phyloP scores from a whole-genome alignment of 2,888 invertebrate genomes.

The Diploptera punctata region DNA sequence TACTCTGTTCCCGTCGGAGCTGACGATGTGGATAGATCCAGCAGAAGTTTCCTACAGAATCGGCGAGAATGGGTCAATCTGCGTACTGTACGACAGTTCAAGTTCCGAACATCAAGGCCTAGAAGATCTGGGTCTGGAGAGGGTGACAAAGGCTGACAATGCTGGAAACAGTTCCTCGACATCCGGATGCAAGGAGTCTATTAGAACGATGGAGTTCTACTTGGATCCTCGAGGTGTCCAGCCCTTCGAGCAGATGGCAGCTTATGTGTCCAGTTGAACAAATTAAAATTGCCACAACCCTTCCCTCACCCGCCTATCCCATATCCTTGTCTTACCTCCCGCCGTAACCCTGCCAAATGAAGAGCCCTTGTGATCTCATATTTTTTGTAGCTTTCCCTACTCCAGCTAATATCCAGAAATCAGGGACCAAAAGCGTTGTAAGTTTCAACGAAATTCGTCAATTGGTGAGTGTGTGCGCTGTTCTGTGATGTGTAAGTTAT shows the following conservation, averaged over 20 bases:
- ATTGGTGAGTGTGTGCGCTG: constrained; percentile 9
- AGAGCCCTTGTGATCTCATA: constrained; percentile 27
- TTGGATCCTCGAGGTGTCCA: constrained; percentile 45
- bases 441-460: constrained; percentile 8
- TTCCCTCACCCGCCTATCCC: constrained; percentile 5
- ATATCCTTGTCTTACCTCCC: constrained; percentile 11
- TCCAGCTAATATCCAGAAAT: neutral
- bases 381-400: neutral
- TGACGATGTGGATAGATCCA: constrained; percentile 81
- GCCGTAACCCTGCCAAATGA: constrained; percentile 32
- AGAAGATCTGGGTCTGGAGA: constrained; percentile 4
- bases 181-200: constrained; percentile 45
- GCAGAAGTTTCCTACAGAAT: constrained; percentile 72
- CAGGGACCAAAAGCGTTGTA: constrained; percentile 12
- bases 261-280: constrained; percentile 47
- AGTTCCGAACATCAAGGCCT: neutral
- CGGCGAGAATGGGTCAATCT: constrained; percentile 69
- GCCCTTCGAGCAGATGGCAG: constrained; percentile 45
- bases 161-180: neutral
- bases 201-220: constrained; percentile 43
- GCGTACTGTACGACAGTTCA: constrained; percentile 59
- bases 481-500: constrained; percentile 32
- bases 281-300: neutral
- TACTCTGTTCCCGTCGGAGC: constrained; percentile 67
- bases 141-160: constrained; percentile 14